Evolutionary conservation across 2,888 invertebrate species (phyloP).

Genomic region (Teinopalpus imperialis): DNA sequence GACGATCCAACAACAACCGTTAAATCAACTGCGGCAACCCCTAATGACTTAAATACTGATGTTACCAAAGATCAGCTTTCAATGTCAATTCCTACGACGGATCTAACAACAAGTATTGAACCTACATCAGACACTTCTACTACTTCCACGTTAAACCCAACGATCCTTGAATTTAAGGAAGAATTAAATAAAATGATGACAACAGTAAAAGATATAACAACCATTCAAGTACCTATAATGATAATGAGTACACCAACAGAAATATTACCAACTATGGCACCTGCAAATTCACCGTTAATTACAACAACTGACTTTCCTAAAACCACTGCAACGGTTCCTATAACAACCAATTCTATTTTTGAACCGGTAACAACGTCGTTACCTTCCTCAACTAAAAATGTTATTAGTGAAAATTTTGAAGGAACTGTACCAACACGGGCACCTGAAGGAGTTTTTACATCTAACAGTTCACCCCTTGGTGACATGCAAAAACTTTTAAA

Average conservation of each 20-base stretch:
- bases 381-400: slow-evolving; percentile 19
- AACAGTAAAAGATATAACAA: slow-evolving; percentile 10
- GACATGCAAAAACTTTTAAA: not conserved
- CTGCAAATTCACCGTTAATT: slow-evolving; percentile 37
- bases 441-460: not conserved
- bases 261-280: slow-evolving; percentile 29
- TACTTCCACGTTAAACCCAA: not conserved
- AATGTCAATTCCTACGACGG: slow-evolving; percentile 33
- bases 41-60: slow-evolving; percentile 33
- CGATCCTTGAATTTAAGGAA: not conserved
- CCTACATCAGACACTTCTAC: not conserved
- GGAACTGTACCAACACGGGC: slow-evolving; percentile 32
- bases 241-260: not conserved
- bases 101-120: slow-evolving; percentile 28
- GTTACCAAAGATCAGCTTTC: slow-evolving; percentile 24
- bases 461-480: slow-evolving; percentile 24
- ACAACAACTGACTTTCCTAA: slow-evolving; percentile 30
- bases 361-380: slow-evolving; percentile 19
- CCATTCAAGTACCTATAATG: not conserved
- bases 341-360: slow-evolving; percentile 26
- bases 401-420: not conserved
- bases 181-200: slow-evolving; percentile 1
- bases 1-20: slow-evolving; percentile 43
- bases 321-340: slow-evolving; percentile 33
- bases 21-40: slow-evolving; percentile 35